These are phyloP conservation scores for Heliconius melpomene DNA, from an alignment of 1,140 invertebrate genomes.

Conservation along the genomic window DNA sequence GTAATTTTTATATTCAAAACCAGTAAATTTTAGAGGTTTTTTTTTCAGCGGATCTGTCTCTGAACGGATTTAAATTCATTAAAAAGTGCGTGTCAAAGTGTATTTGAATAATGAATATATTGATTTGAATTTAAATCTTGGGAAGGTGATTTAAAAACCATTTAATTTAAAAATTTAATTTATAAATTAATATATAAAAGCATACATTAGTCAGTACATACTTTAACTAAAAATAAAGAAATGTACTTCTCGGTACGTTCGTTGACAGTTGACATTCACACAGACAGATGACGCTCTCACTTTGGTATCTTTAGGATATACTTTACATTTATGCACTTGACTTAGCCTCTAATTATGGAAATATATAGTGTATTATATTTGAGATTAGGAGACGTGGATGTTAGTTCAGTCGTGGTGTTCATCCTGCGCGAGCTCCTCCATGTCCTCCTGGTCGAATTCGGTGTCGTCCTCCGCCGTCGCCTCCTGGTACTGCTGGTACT, in stretches of 20 bases:
- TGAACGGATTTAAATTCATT: too few relatives aligned
- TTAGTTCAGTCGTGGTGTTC: conserved; percentile 61
- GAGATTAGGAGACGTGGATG: conserved; percentile 31
- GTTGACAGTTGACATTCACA: conserved; percentile 7
- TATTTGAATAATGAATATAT: too few relatives aligned
- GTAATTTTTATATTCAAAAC: too few relatives aligned
- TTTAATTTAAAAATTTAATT: conserved; percentile 71
- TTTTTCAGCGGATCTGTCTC: too few relatives aligned
- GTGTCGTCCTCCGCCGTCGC: conserved; percentile 86
- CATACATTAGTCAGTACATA: conserved; percentile 66
- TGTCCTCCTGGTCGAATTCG: conserved; percentile 82
- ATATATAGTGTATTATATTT: conserved; percentile 51
- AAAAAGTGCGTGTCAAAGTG: too few relatives aligned
- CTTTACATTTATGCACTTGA: conserved; percentile 39
- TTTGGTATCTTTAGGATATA: conserved; percentile 47
- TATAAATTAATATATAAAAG: conserved; percentile 79
- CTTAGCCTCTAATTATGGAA: conserved; percentile 60
- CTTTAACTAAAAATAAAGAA: conserved; percentile 64
- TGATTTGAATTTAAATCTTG: too few relatives aligned
- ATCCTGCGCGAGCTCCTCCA: conserved; percentile 72
- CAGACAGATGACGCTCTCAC: conserved; percentile 22
- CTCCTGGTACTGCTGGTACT: conserved; percentile 95
- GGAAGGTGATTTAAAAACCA: neutral
- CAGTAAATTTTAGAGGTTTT: too few relatives aligned
- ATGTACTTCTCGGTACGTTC: conserved; percentile 75